A percentile compares a stretch with the other conserved stretches of the same genome.
Conservation (phyloP, 2,797 vertebrate species). For the Brachymystax lenok region DNA sequence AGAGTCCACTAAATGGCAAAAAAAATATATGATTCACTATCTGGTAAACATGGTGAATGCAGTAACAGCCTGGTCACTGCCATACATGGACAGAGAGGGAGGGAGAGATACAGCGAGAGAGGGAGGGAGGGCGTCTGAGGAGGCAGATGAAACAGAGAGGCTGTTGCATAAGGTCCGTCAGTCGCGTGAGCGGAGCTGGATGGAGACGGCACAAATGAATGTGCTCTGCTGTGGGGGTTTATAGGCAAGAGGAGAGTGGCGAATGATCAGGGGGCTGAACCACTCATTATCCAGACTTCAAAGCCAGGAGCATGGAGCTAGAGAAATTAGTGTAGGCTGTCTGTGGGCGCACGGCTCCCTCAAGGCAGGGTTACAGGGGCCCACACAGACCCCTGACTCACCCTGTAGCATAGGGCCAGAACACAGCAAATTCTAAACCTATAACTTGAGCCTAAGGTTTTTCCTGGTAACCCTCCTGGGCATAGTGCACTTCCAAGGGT, state of each 20-base stretch:
- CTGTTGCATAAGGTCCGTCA: conserved; percentile 35
- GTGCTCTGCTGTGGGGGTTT: conserved; percentile 29
- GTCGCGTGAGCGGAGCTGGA: conserved; percentile 39
- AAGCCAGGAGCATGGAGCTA: conserved; percentile 13
- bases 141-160: conserved; percentile 37
- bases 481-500: neutral
- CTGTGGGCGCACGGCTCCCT: neutral
- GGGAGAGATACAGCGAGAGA: conserved; percentile 14
- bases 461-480: too few species aligned
- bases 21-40: neutral
- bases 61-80: conserved; percentile 16
- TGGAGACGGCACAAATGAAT: conserved; percentile 42
- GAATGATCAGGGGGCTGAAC: conserved; percentile 17
- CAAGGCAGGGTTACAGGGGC: conserved; percentile 7
- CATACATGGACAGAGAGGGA: conserved; percentile 8
- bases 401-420: too few species aligned
- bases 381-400: neutral
- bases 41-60: neutral
- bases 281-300: conserved; percentile 47
- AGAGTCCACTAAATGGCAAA: neutral
- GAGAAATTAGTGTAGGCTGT: conserved; percentile 18
- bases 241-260: neutral
- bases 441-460: too few species aligned
- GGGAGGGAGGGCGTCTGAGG: conserved; percentile 21
- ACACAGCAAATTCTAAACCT: too few species aligned